These are phyloP conservation scores for Paraescarpia echinospica DNA, from an alignment of 1,140 invertebrate genomes.

Conservation along the genomic window DNA sequence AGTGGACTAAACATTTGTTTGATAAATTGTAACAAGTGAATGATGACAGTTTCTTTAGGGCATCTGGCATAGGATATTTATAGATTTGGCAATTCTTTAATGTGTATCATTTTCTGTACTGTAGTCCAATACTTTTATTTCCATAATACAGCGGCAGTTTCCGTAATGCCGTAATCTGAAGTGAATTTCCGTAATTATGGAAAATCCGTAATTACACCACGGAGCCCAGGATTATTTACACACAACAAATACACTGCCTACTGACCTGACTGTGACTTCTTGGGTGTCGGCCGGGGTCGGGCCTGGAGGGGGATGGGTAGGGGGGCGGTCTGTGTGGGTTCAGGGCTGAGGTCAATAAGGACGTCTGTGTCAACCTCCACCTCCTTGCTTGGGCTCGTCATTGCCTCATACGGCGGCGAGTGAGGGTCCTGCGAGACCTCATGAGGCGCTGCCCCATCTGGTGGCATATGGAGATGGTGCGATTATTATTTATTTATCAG, in stretches of 20 bases:
- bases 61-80: too few species aligned
- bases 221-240: not conserved
- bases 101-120: too few species aligned
- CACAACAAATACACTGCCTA: not conserved
- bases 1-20: too few species aligned
- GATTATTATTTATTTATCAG: not conserved
- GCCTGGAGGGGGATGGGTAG: slow-evolving; percentile 20
- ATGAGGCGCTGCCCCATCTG: not conserved
- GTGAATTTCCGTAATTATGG: too few species aligned
- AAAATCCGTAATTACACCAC: too few species aligned
- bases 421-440: not conserved
- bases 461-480: not conserved
- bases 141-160: too few species aligned
- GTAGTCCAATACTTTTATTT: too few species aligned
- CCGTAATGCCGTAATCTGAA: too few species aligned
- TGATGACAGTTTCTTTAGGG: too few species aligned
- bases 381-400: not conserved
- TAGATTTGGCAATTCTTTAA: too few species aligned
- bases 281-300: slow-evolving; percentile 33
- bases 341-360: not conserved
- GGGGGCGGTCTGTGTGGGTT: not conserved
- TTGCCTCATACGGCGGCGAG: not conserved
- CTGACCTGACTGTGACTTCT: slow-evolving; percentile 32
- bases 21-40: too few species aligned
- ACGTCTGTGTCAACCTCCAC: not conserved